Conservation (phyloP, 1,140 invertebrate genomes). For the Microplitis demolitor region DNA sequence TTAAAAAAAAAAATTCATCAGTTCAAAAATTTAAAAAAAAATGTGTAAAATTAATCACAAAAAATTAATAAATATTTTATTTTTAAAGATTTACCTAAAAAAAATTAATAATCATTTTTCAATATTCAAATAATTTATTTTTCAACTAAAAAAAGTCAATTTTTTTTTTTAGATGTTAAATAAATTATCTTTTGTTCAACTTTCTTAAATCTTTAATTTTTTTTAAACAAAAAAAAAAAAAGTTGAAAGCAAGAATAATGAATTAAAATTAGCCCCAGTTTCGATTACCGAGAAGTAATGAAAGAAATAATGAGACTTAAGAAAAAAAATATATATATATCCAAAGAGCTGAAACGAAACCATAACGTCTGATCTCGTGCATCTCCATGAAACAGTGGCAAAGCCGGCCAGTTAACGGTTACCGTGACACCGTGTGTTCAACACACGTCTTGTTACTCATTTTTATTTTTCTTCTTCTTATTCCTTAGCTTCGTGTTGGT, state of each 20-base stretch:
- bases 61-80: no score
- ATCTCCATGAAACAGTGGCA: slow-evolving; percentile 42
- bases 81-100: no score
- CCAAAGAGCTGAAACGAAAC: slow-evolving; percentile 3
- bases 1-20: no score
- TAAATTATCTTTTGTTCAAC: no score
- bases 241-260: not conserved
- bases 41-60: not conserved
- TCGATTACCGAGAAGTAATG: not conserved
- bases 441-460: not conserved
- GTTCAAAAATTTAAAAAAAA: no score
- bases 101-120: no score
- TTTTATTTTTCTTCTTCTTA: not conserved
- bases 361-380: slow-evolving; percentile 18
- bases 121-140: no score
- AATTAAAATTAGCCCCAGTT: not conserved
- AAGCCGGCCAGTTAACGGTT: slow-evolving; percentile 54
- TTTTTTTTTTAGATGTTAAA: no score
- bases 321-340: not conserved
- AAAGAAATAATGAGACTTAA: not conserved
- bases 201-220: no score
- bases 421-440: slow-evolving; percentile 12
- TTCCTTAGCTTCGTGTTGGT: not conserved
- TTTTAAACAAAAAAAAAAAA: not conserved
- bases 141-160: no score